Conservation (phyloP, 2,888 invertebrate species). For the Athrips mouffetella region DNA sequence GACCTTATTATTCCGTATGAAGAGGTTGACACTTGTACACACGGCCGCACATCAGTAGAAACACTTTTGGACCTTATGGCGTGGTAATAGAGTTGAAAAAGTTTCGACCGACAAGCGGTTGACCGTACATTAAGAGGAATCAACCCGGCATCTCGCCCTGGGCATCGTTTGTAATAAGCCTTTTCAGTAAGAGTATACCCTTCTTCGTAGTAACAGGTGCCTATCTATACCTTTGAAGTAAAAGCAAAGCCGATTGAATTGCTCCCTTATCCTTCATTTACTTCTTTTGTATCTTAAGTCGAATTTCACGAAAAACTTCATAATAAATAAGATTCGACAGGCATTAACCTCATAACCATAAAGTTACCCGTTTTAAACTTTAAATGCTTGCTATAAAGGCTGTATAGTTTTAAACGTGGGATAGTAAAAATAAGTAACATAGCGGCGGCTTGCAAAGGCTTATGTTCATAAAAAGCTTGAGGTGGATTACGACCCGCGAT, state of each 20-base stretch:
- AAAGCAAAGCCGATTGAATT: conserved; percentile 4
- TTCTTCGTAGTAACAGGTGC: not conserved
- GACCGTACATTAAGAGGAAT: no score
- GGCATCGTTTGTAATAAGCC: conserved; percentile 6
- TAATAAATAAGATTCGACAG: not conserved
- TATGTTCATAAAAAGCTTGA: not conserved
- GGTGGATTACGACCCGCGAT: not conserved
- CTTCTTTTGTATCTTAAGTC: not conserved
- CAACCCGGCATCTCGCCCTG: not conserved
- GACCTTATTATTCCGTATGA: conserved; percentile 34
- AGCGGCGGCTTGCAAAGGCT: not conserved
- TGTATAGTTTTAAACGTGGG: not conserved
- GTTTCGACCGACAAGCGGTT: no score
- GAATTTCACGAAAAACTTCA: not conserved
- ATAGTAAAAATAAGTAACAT: not conserved
- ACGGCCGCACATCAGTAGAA: no score
- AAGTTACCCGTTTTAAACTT: not conserved
- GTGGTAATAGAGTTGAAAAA: no score
- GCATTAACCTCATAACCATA: not conserved
- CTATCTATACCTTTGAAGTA: not conserved
- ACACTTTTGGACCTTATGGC: no score
- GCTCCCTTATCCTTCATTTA: not conserved
- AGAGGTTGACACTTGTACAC: conserved; percentile 30
- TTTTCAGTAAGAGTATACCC: not conserved
- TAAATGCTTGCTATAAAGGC: not conserved